Conservation (phyloP, 2,797 vertebrate species). For the Bradypodion pumilum region DNA sequence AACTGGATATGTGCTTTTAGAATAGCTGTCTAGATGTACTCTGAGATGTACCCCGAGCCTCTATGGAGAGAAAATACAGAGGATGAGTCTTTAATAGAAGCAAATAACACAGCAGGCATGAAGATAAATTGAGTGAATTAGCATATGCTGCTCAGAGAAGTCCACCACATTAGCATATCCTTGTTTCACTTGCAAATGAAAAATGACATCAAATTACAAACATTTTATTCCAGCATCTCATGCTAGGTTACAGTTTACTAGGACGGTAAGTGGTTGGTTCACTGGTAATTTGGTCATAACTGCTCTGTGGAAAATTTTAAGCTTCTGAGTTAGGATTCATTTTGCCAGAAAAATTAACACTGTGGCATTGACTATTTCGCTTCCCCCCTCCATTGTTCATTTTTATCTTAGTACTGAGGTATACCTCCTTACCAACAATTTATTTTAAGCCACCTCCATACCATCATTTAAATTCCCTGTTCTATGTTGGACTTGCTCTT, state of each 20-base stretch:
- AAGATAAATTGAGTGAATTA: slow-evolving; percentile 31
- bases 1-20: neutral
- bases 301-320: neutral
- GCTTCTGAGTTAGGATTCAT: neutral
- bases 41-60: neutral
- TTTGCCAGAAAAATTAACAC: neutral
- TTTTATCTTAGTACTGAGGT: rapidly evolving
- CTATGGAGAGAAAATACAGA: slow-evolving; percentile 5
- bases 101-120: slow-evolving; percentile 22
- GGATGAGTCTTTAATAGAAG: neutral
- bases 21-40: slow-evolving; percentile 13
- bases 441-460: neutral
- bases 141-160: slow-evolving; percentile 25
- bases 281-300: neutral
- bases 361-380: neutral
- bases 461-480: neutral
- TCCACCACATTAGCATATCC: slow-evolving; percentile 21
- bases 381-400: neutral
- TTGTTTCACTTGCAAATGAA: slow-evolving; percentile 33
- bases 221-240: neutral
- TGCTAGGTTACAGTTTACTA: slow-evolving; percentile 13
- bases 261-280: neutral
- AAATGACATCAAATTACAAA: slow-evolving; percentile 27
- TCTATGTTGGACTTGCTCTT: neutral
- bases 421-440: neutral